Percentiles rank a stretch among this genome's conserved stretches.
These are phyloP conservation scores for Hippocampus zosterae DNA, from an alignment of 2,113 vertebrate species.

Conservation along the genomic window DNA sequence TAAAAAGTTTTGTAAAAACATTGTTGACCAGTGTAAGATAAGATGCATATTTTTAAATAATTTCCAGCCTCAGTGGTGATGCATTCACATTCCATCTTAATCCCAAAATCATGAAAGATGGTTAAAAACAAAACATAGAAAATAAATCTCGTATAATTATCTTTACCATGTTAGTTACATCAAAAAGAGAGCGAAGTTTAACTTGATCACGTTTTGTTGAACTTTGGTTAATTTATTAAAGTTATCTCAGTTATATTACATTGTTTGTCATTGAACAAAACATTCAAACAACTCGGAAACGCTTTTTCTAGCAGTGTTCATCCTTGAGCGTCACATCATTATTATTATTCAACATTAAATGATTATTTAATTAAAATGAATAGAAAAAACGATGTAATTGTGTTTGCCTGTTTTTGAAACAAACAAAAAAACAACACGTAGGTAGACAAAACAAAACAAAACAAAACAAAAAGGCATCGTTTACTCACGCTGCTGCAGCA, in stretches of 20 bases:
- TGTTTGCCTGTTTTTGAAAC: not conserved
- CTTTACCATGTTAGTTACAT: not conserved
- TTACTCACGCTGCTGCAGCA: not conserved
- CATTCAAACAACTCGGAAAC: not conserved
- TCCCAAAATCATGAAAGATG: not conserved
- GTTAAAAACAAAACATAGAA: not conserved
- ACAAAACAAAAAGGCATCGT: not conserved
- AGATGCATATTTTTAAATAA: not conserved
- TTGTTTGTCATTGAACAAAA: not conserved
- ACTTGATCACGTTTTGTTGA: not conserved
- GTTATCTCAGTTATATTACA: not conserved
- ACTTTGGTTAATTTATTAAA: not conserved
- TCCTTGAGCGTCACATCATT: not conserved
- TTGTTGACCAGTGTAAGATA: no score
- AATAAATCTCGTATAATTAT: not conserved
- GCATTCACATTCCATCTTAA: not conserved
- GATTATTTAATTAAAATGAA: not conserved
- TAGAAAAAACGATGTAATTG: not conserved
- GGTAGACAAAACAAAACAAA: not conserved
- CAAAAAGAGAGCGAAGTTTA: not conserved
- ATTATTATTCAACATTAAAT: not conserved
- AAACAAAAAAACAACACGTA: not conserved
- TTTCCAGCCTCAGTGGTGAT: not conserved
- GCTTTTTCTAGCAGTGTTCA: not conserved
- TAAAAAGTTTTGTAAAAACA: no score